phyloP scores from a whole-genome alignment of 2,797 vertebrate genomes.

The Pampus argenteus region DNA sequence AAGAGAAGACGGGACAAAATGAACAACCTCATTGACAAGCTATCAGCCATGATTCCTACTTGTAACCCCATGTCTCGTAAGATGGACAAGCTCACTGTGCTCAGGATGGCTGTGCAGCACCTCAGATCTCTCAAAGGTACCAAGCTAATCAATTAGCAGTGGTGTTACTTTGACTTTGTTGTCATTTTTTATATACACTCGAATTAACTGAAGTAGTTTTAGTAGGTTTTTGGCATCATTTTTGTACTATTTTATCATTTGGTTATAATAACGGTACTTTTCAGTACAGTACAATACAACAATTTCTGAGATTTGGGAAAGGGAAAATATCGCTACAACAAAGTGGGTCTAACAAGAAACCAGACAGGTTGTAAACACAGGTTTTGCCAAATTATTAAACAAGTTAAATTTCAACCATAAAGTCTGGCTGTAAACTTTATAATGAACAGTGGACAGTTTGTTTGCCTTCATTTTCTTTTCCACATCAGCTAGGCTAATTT shows the following conservation, averaged over 20 bases:
- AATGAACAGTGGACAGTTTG: no score
- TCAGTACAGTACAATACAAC: not conserved
- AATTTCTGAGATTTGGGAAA: not conserved
- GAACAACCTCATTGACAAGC: conserved; percentile 94
- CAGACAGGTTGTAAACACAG: not conserved
- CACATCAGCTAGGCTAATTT: not conserved
- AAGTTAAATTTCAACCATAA: not conserved
- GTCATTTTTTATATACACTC: not conserved
- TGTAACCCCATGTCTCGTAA: conserved; percentile 91
- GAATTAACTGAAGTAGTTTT: not conserved
- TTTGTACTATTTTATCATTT: not conserved
- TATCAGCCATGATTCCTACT: conserved; percentile 94
- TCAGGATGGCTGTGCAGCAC: conserved; percentile 95
- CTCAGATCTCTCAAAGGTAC: conserved; percentile 93
- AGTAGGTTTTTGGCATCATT: not conserved
- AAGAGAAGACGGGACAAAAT: conserved; percentile 96
- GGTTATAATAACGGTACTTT: not conserved
- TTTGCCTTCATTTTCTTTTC: not conserved
- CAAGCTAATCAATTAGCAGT: not conserved
- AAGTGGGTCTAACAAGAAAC: not conserved
- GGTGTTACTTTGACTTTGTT: not conserved
- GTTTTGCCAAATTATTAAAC: not conserved
- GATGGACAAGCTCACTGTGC: conserved; percentile 94
- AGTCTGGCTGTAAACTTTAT: not conserved
- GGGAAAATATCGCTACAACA: not conserved